Percentiles rank a stretch among this genome's conserved stretches.
Evolutionary conservation across 1,140 invertebrate species (phyloP).

Genomic region (Drosophila hydei): DNA sequence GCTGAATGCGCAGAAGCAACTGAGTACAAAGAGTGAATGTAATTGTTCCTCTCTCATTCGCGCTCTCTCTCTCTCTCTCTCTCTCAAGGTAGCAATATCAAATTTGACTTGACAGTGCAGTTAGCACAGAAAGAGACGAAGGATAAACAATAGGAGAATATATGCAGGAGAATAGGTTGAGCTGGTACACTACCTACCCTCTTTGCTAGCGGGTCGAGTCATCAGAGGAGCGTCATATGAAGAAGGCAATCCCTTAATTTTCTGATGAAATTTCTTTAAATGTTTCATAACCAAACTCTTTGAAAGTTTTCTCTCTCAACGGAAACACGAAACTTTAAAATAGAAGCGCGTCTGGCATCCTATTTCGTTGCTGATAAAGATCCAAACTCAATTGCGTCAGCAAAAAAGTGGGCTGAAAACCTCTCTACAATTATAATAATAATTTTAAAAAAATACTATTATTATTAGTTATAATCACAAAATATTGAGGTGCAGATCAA

Average conservation of each 20-base stretch:
- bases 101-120: not conserved
- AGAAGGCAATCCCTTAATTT: slow-evolving; percentile 46
- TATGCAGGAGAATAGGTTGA: not conserved
- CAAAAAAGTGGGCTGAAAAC: no score
- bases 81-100: not conserved
- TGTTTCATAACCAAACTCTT: slow-evolving; percentile 54
- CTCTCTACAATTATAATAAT: no score
- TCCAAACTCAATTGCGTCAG: slow-evolving; percentile 47
- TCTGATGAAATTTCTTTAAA: slow-evolving; percentile 54
- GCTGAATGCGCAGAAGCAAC: slow-evolving; percentile 1
- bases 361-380: not conserved
- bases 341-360: slow-evolving; percentile 12
- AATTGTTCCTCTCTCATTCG: not conserved
- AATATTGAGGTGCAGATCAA: no score
- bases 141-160: not conserved
- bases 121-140: not conserved
- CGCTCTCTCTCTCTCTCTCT: not conserved
- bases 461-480: no score
- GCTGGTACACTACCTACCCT: not conserved
- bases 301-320: slow-evolving; percentile 17
- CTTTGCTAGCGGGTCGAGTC: not conserved
- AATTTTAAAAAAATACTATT: no score
- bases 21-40: not conserved
- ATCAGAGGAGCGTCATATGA: slow-evolving; percentile 4
- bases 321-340: slow-evolving; percentile 58